phyloP scores from a whole-genome alignment of 2,797 vertebrate species.

The Pelodytes ibericus region DNA sequence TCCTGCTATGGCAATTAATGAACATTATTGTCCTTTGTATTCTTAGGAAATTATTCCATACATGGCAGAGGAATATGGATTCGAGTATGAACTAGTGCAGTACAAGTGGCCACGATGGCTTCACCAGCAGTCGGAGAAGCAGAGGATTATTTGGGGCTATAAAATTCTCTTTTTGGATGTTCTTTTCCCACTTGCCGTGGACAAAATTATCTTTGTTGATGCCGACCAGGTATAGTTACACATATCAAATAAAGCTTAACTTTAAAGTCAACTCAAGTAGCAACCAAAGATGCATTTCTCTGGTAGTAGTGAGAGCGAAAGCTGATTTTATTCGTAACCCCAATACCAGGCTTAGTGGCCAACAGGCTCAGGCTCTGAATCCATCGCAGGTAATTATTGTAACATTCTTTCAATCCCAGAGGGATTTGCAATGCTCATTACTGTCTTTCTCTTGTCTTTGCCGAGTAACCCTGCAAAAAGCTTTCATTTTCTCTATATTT shows the following conservation, averaged over 20 bases:
- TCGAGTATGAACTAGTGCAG: slow-evolving; percentile 93
- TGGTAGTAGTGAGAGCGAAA: slow-evolving; percentile 20
- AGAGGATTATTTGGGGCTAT: slow-evolving; percentile 96
- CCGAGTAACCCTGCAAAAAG: slow-evolving; percentile 39
- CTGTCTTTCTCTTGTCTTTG: slow-evolving; percentile 39
- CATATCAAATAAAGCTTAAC: slow-evolving; percentile 6
- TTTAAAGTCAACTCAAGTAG: slow-evolving; percentile 6
- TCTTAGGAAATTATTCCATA: slow-evolving; percentile 88
- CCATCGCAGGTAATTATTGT: slow-evolving; percentile 48
- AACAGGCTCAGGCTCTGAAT: slow-evolving; percentile 32
- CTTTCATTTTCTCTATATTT: slow-evolving; percentile 34
- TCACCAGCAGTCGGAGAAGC: slow-evolving; percentile 93
- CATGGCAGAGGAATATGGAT: slow-evolving; percentile 88
- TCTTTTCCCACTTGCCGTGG: slow-evolving; percentile 92
- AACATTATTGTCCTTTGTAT: neutral
- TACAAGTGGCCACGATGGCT: slow-evolving; percentile 97
- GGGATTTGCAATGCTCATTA: slow-evolving; percentile 49
- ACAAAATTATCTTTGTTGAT: slow-evolving; percentile 98
- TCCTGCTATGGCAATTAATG: too few relatives aligned
- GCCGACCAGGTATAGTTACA: slow-evolving; percentile 88
- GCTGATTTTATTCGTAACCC: slow-evolving; percentile 36
- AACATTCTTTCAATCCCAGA: slow-evolving; percentile 39
- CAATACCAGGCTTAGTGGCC: slow-evolving; percentile 34
- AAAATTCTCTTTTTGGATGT: slow-evolving; percentile 98
- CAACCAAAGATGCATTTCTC: slow-evolving; percentile 11